These are phyloP conservation scores for Columba livia DNA, from an alignment of 2,113 vertebrate genomes.

Conservation along the genomic window DNA sequence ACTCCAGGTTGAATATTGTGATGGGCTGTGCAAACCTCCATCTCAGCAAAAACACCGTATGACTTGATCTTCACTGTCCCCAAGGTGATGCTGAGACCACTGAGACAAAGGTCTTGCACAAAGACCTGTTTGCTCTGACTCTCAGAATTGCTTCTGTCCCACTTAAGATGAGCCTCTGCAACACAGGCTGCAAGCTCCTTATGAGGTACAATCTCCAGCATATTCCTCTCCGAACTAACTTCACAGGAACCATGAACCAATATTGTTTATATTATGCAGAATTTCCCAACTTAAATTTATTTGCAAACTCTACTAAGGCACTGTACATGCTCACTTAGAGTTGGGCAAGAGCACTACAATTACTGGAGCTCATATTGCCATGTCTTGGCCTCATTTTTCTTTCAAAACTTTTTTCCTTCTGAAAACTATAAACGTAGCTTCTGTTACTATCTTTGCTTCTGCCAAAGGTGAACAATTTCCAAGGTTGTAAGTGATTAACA, in stretches of 20 bases:
- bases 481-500: background rate
- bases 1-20: background rate
- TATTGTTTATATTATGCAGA: background rate
- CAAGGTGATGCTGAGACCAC: background rate
- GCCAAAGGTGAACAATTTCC: background rate
- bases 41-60: background rate
- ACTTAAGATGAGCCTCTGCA: background rate
- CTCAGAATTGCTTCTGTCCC: background rate
- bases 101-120: background rate
- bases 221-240: background rate
- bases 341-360: background rate
- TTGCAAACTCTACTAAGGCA: background rate
- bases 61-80: background rate
- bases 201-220: background rate
- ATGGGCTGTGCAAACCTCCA: background rate
- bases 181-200: background rate
- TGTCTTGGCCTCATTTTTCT: background rate
- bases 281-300: background rate
- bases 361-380: background rate
- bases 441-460: background rate
- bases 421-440: background rate
- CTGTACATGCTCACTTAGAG: accelerated
- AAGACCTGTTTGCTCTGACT: background rate
- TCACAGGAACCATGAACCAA: background rate
- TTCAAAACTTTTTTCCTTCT: background rate